Conservation (phyloP, 2,113 vertebrate genomes). For the Bubo blakistoni region DNA sequence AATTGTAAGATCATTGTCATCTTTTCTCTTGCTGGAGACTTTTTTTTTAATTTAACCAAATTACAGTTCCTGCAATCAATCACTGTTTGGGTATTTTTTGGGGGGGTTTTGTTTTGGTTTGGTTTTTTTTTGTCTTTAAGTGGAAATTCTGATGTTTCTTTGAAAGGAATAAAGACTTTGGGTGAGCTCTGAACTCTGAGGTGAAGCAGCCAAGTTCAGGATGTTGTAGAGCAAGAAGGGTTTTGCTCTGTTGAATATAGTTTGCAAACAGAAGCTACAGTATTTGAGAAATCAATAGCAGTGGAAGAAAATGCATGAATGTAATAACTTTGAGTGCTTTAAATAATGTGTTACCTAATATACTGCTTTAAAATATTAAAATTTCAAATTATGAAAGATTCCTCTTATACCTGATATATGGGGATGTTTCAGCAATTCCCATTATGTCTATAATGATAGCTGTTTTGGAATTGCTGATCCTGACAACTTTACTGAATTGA, state of each 20-base stretch:
- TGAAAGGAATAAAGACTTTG: background rate
- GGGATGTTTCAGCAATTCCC: background rate
- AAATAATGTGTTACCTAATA: constrained; percentile 20
- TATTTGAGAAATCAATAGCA: background rate
- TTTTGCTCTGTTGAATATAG: background rate
- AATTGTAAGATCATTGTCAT: background rate
- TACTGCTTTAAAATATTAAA: constrained; percentile 33
- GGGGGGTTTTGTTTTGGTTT: no score
- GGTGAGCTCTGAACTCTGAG: background rate
- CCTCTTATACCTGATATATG: background rate
- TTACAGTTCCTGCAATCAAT: background rate
- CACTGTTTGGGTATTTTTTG: no score
- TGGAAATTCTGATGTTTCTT: background rate
- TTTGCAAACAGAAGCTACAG: background rate
- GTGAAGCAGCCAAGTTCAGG: background rate
- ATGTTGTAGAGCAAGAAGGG: background rate
- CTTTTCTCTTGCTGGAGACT: background rate
- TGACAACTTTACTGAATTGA: background rate
- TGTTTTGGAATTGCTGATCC: background rate
- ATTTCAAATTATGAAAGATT: background rate
- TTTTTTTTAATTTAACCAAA: background rate
- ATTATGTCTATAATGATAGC: background rate
- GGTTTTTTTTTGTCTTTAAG: background rate
- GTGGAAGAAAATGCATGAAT: background rate
- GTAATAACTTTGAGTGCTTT: background rate